These are phyloP conservation scores for Anas platyrhynchos DNA, from an alignment of 2,113 vertebrate genomes.

Conservation along the genomic window DNA sequence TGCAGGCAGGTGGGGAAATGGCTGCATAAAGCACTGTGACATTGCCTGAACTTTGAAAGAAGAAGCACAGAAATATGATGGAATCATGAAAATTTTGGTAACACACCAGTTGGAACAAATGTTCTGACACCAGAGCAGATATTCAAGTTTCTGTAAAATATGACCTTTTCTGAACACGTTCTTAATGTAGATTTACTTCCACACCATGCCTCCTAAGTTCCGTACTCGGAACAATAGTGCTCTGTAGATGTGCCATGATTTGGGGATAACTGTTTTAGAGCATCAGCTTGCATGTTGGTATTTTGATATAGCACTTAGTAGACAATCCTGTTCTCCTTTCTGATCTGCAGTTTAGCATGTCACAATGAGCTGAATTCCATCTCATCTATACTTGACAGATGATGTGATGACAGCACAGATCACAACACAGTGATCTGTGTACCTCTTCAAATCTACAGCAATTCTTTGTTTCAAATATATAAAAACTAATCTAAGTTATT, in stretches of 20 bases:
- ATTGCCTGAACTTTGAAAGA: not conserved
- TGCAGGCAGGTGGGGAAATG: not conserved
- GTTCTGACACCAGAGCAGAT: not conserved
- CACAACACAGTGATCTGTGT: not conserved
- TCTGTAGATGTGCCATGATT: not conserved
- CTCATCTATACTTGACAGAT: not conserved
- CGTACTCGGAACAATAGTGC: not conserved
- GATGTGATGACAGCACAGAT: not conserved
- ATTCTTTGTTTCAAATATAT: not conserved
- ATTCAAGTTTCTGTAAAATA: not conserved
- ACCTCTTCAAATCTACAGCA: not conserved
- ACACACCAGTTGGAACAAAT: not conserved
- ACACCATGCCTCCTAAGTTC: not conserved
- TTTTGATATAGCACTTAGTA: fast-evolving
- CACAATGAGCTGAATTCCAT: not conserved
- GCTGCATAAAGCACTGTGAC: not conserved
- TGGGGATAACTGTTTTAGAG: too few species aligned
- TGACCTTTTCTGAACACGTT: not conserved
- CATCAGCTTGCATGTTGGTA: too few species aligned
- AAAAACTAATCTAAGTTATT: not conserved
- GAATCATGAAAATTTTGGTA: not conserved
- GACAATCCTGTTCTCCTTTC: not conserved
- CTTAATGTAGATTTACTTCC: not conserved
- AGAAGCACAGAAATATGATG: not conserved
- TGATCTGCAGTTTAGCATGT: not conserved